phyloP scores from a whole-genome alignment of 1,140 invertebrate genomes.

The Helicorthomorpha holstii region DNA sequence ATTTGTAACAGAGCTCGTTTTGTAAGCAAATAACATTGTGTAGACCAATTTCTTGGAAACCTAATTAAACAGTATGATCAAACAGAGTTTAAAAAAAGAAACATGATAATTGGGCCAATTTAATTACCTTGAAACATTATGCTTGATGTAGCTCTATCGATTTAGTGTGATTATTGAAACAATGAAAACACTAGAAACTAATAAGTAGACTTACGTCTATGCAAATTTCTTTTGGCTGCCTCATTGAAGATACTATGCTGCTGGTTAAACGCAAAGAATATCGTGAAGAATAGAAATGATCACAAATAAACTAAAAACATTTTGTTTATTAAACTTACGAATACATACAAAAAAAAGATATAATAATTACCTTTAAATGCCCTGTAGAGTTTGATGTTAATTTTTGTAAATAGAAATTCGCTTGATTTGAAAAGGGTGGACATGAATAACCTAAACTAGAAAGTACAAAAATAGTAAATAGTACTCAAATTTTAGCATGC shows the following conservation, averaged over 20 bases:
- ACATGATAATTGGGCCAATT: no score
- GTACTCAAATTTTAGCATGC: neutral
- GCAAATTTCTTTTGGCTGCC: neutral
- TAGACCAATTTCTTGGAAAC: no score
- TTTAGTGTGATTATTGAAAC: no score
- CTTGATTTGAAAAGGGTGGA: slow-evolving; percentile 49
- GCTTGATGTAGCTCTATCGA: no score
- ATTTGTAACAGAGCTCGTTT: no score
- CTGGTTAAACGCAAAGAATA: neutral
- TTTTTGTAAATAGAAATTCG: slow-evolving; percentile 49
- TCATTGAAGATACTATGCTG: neutral
- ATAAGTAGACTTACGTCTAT: no score
- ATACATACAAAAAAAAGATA: neutral
- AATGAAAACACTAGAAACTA: no score
- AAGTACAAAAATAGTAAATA: slow-evolving; percentile 8
- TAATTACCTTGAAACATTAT: no score
- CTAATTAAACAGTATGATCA: no score
- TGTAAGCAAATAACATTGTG: no score
- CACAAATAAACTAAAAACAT: neutral
- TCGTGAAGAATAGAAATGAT: neutral
- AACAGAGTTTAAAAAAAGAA: no score
- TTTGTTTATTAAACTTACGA: neutral
- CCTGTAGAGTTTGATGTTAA: slow-evolving; percentile 34
- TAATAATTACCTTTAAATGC: neutral
- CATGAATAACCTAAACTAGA: slow-evolving; percentile 55